Evolutionary conservation across 2,888 invertebrate genomes (phyloP), one percentile per base, ranked within the genome.

Genomic region (Drosophila borealis): DNA sequence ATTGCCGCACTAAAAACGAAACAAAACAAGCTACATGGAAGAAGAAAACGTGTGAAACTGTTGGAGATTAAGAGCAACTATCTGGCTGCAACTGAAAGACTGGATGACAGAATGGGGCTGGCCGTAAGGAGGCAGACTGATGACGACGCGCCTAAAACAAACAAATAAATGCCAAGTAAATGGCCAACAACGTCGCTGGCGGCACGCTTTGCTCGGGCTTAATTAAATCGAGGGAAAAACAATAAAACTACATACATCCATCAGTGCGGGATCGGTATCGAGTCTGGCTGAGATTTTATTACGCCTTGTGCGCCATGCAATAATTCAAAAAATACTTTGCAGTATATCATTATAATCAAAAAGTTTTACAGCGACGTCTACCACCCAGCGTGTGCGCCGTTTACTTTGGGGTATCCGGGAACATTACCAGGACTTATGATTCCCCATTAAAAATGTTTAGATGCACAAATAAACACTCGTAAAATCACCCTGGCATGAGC

Each of bases 111-210:
- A 49, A 51, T 51, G 41, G 6, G 39, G 45, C 42, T 45, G 53
- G 33, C 34, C 50, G 61, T 56, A 50, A 62, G 56, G 39, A 13
- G 37, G 65, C 62, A 54, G 53, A 48, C 48, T 61, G 76, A 77
- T 74, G 85, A 81, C 78, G 84, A 77, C 84, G 89, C 84, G 84
- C 89, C 84, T 88, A 83, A 85, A 86, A 79, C 89, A 85, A 85
- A 85, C 84, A 85, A 85, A 85, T 85, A 86, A 88, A 87, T 74
- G 75, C 65, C 70, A 81, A 85, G 68, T 80, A 80, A 87, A 83
- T 84, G 81, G 74, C 77, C 73, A 81, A 74, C 88, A 76, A 66
- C 76, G 72, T 54, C 66, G 76, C 66, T 61, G 80, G 70, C 83
- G 85, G 89, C 87, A 83, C 89, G 85, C 85, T 84, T 86, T 86